Base-by-base conservation (phyloP, 2,888 invertebrate genomes). In the Syrphus vitripennis region DNA sequence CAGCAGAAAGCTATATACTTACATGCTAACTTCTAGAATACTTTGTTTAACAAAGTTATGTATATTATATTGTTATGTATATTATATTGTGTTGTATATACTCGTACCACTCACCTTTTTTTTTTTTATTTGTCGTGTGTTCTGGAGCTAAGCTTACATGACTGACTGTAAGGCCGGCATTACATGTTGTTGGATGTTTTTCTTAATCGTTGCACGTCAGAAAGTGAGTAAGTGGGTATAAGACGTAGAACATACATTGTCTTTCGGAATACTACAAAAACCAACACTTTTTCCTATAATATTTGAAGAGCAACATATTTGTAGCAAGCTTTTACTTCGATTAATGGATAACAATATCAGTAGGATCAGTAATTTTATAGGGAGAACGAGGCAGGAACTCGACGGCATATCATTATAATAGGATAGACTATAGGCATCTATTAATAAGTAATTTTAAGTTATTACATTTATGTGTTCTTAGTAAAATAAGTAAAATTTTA, bases 161-260 rank as follows among this genome's bases (percentile, higher is more conserved):
- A 59, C 55, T 53, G 26, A 37, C 29, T 31, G 65, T 76, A 65
- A 59, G 67, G 61, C 74, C 29, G 61, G 45, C 14, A 69, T 67
- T 59, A 71, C 70, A 81, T 70, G 63, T 34, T 78, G 70, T 79
- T 65, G 61, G 55, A 69, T 83, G 78, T 74, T 76, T 78, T 78
- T 61, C 69, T 79, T 74, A 79, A 80, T 71, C 74, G 63, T 76
- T 80, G 50, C 53, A 71, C 37, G 75, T 45, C 71, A 70, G 31
- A 61, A 42, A 70, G 14, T 65, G 50, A 70, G 57, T 24, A 59
- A 50, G 53, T 65, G 29, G 40, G 50, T 59, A 55, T 29, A 24
- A 4, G 26, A 26, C 16, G 12, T 12, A n/a, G 24, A 42, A 26
- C 9, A 42, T 42, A 26, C 16, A 29, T 37, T 21, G 48, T 48